phyloP scores from a whole-genome alignment of 2,888 invertebrate species.

The Lysandra coridon region DNA sequence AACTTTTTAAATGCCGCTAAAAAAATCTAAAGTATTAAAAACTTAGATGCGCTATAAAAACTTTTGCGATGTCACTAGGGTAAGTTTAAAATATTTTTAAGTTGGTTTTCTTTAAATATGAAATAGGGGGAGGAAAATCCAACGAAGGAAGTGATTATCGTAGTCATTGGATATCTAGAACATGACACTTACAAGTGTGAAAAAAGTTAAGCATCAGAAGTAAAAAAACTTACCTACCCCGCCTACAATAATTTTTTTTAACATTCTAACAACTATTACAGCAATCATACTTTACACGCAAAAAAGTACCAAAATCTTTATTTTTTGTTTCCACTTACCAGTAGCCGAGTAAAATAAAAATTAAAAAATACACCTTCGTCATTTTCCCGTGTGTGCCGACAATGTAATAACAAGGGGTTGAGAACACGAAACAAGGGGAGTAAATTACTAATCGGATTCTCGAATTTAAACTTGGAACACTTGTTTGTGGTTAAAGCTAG shows the following conservation, averaged over 20 bases:
- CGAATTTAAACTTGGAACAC: constrained; percentile 36
- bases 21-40: neutral
- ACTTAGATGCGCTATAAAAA: neutral
- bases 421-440: constrained; percentile 64
- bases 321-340: no score
- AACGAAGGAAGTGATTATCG: no score
- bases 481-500: neutral
- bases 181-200: no score
- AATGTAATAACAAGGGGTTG: constrained; percentile 77
- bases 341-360: neutral
- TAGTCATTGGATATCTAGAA: no score
- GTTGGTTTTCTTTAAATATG: neutral
- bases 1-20: neutral
- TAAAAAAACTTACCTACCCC: no score
- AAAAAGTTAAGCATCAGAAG: no score
- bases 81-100: neutral
- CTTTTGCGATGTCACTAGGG: neutral
- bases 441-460: constrained; percentile 65
- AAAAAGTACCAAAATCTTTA: neutral
- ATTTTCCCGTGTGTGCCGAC: constrained; percentile 74
- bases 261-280: no score
- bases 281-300: neutral
- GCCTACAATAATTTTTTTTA: no score
- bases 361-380: constrained; percentile 46
- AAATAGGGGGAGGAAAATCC: neutral